Evolutionary conservation across 2,113 vertebrate genomes (phyloP).

Genomic region (Neolamprologus modestus): DNA sequence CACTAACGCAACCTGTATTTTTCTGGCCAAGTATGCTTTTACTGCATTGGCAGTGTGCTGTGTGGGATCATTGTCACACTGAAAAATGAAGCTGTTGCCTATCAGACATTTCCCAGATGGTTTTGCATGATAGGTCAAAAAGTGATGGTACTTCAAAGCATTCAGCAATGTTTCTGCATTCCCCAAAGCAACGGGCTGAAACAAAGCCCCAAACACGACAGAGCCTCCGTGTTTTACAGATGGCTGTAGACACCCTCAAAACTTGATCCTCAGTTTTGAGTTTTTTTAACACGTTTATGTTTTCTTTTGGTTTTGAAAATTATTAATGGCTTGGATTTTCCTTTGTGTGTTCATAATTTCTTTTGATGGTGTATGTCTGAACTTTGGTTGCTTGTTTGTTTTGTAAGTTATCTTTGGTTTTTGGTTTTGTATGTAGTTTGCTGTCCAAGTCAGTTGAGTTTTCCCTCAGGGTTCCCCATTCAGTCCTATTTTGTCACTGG

Average conservation of each 20-base stretch:
- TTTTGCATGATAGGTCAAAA: not conserved
- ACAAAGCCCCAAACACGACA: not conserved
- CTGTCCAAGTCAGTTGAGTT: not conserved
- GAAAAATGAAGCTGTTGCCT: not conserved
- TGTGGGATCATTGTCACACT: not conserved
- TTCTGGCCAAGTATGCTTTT: not conserved
- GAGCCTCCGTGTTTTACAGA: not conserved
- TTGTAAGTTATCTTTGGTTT: not conserved
- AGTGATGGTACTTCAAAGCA: not conserved
- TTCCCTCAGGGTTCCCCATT: not conserved
- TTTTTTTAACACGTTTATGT: not conserved
- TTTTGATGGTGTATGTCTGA: not conserved
- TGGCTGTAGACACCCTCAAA: not conserved
- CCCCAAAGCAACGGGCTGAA: not conserved
- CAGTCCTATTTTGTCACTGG: not conserved
- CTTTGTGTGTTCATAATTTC: not conserved
- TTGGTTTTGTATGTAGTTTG: not conserved
- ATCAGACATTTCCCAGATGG: not conserved
- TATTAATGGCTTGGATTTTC: not conserved
- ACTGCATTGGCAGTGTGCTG: not conserved
- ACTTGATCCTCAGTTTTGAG: not conserved
- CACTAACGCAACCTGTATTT: not conserved
- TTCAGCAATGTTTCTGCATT: not conserved
- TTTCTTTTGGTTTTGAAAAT: not conserved
- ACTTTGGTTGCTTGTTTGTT: not conserved